Percentiles rank a stretch among this genome's conserved stretches.
These are phyloP conservation scores for Entomobrya proxima DNA, from an alignment of 2,888 invertebrate genomes.

Conservation along the genomic window DNA sequence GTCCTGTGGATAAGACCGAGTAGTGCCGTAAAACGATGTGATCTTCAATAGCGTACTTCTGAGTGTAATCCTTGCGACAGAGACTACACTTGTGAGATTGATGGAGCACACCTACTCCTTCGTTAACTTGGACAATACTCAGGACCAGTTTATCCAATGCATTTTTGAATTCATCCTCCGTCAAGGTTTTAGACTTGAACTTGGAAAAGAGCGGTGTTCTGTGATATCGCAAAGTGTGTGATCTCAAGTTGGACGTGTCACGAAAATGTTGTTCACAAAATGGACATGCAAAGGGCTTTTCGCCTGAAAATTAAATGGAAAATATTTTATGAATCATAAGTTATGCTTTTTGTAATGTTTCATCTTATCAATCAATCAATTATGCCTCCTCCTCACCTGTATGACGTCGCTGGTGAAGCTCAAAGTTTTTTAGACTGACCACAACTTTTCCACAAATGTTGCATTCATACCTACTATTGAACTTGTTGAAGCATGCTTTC, in stretches of 20 bases:
- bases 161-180: background rate
- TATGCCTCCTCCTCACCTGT: too few relatives aligned
- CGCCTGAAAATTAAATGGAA: too few relatives aligned
- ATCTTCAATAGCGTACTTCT: slow-evolving; percentile 34
- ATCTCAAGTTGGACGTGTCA: slow-evolving; percentile 28
- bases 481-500: too few relatives aligned
- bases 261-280: slow-evolving; percentile 28
- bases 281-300: slow-evolving; percentile 28
- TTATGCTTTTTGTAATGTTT: too few relatives aligned
- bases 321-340: too few relatives aligned
- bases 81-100: slow-evolving; percentile 8
- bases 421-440: slow-evolving; percentile 16
- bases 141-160: slow-evolving; percentile 12
- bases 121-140: background rate
- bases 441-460: slow-evolving; percentile 17
- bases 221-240: slow-evolving; percentile 17
- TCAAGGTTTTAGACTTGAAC: background rate
- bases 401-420: slow-evolving; percentile 29
- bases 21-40: slow-evolving; percentile 42
- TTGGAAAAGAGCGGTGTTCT: slow-evolving; percentile 13
- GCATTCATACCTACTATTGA: slow-evolving; percentile 29
- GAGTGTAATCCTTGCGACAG: slow-evolving; percentile 30
- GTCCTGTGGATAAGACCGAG: slow-evolving; percentile 2
- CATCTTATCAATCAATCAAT: too few relatives aligned
- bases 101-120: background rate